Evolutionary conservation across 2,888 invertebrate species (phyloP).

Genomic region (Phasia obesa): DNA sequence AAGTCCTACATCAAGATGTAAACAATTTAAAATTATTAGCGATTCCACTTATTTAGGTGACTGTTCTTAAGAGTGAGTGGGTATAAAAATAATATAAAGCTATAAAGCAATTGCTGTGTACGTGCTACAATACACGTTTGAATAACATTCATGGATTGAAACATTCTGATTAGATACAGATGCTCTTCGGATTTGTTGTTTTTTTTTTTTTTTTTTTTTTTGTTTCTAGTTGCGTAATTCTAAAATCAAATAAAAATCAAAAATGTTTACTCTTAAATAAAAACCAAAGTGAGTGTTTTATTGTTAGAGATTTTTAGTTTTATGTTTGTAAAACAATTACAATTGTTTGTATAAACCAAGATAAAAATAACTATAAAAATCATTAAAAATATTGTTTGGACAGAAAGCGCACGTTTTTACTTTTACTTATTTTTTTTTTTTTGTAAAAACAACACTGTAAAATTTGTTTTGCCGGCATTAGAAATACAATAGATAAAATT

Average conservation of each 20-base stretch:
- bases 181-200: slow-evolving; percentile 11
- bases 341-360: slow-evolving; percentile 7
- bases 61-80: not conserved
- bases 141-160: slow-evolving; percentile 8
- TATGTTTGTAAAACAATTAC: slow-evolving; percentile 10
- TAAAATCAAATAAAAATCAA: not conserved
- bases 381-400: slow-evolving; percentile 58
- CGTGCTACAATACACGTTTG: slow-evolving; percentile 42
- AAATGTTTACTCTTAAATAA: slow-evolving; percentile 11
- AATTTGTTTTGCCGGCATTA: slow-evolving; percentile 66
- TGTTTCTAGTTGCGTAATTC: not conserved
- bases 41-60: not conserved
- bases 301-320: not conserved
- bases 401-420: slow-evolving; percentile 60
- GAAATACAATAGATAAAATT: slow-evolving; percentile 24
- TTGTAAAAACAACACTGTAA: slow-evolving; percentile 5
- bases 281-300: slow-evolving; percentile 9
- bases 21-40: no score
- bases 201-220: not conserved
- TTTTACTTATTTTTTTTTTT: slow-evolving; percentile 22
- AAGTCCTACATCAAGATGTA: no score
- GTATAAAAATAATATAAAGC: no score
- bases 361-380: not conserved
- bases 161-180: slow-evolving; percentile 35
- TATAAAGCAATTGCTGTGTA: slow-evolving; percentile 17